Evolutionary conservation across 2,888 invertebrate genomes (phyloP).

Genomic region (Eilema caniola): DNA sequence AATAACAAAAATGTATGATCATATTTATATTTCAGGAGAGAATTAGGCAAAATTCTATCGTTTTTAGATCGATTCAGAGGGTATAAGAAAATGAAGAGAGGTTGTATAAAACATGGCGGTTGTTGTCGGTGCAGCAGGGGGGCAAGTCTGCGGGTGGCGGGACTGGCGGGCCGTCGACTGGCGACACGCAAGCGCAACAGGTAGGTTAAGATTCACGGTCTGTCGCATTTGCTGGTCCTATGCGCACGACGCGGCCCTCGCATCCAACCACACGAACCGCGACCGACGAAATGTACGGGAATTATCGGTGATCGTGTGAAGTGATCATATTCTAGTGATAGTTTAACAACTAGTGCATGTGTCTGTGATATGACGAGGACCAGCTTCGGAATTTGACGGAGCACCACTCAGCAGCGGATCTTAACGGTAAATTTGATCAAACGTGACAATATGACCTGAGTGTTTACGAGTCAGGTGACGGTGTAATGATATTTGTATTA

Average conservation of each 20-base stretch:
- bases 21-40: not conserved
- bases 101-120: conserved; percentile 72
- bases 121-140: conserved; percentile 75
- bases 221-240: conserved; percentile 82
- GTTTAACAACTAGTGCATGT: conserved; percentile 65
- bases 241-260: conserved; percentile 78
- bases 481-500: conserved; percentile 35
- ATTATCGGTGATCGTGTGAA: conserved; percentile 77
- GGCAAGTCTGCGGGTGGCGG: conserved; percentile 61
- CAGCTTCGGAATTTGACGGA: conserved; percentile 68
- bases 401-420: conserved; percentile 72
- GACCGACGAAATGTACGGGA: conserved; percentile 76
- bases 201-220: conserved; percentile 86
- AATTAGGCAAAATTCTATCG: not conserved
- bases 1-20: not conserved
- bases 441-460: conserved; percentile 75
- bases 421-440: conserved; percentile 82
- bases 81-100: conserved; percentile 37
- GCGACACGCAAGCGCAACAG: conserved; percentile 85
- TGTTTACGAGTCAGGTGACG: conserved; percentile 83
- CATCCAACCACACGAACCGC: conserved; percentile 62
- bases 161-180: conserved; percentile 55
- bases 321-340: conserved; percentile 75
- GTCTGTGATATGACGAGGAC: conserved; percentile 74
- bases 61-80: not conserved